These are phyloP conservation scores for Propithecus coquereli DNA, from an alignment of 2,113 vertebrate species.

Conservation along the genomic window DNA sequence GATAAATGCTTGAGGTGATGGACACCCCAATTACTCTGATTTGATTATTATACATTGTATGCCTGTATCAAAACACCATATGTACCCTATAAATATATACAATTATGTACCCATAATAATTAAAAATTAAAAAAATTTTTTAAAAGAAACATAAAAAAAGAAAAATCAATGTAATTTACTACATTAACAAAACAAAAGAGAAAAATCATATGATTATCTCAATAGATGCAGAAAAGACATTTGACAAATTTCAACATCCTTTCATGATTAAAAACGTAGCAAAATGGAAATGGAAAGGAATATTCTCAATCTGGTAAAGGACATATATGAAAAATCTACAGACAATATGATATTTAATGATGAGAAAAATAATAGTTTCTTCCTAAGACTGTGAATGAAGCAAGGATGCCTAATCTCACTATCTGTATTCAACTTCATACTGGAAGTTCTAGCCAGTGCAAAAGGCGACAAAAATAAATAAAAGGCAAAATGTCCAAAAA, in stretches of 20 bases:
- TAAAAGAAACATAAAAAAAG: too few species aligned
- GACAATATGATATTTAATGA: background rate
- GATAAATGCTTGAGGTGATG: too few species aligned
- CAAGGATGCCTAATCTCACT: background rate
- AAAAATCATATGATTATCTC: background rate
- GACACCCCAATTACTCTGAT: too few species aligned
- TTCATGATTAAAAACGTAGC: background rate
- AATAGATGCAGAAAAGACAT: background rate
- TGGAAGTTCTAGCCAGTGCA: background rate
- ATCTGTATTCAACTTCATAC: background rate
- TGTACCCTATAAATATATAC: too few species aligned
- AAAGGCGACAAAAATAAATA: background rate
- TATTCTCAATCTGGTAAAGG: background rate
- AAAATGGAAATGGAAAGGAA: background rate
- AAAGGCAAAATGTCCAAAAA: background rate
- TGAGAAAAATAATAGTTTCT: background rate
- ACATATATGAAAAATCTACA: background rate
- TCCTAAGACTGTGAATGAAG: background rate
- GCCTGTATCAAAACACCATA: too few species aligned
- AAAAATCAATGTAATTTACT: background rate
- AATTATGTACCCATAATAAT: too few species aligned
- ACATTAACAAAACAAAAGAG: background rate
- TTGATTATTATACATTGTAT: too few species aligned
- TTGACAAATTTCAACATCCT: background rate
- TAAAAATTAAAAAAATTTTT: too few species aligned